Conservation (phyloP, 2,797 vertebrate species). For the Sylvia borin region DNA sequence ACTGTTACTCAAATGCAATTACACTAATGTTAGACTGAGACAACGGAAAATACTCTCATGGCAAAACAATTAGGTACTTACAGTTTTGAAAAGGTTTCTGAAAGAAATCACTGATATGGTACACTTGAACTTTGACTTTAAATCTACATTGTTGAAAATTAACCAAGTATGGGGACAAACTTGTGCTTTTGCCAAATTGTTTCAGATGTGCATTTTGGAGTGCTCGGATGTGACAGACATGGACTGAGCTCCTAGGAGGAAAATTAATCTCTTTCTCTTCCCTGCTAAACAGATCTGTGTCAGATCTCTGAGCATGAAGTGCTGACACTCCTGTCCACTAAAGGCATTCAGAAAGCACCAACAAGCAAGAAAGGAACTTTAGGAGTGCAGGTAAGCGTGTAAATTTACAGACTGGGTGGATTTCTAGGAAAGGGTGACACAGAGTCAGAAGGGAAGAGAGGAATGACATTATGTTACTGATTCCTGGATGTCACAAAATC, state of each 20-base stretch:
- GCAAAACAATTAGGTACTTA: slow-evolving; percentile 32
- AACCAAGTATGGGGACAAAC: neutral
- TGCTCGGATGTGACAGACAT: neutral
- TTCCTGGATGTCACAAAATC: neutral
- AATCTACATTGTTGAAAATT: slow-evolving; percentile 41
- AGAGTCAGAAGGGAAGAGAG: neutral
- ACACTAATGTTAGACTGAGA: neutral
- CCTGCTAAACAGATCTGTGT: neutral
- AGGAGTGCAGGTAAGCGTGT: too few species aligned
- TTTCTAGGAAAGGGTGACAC: neutral
- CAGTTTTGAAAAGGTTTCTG: neutral
- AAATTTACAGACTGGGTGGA: neutral
- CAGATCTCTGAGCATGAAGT: neutral
- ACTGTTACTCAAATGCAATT: slow-evolving; percentile 13
- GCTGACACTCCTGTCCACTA: neutral
- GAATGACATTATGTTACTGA: neutral
- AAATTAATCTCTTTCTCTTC: neutral
- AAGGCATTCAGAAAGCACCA: neutral
- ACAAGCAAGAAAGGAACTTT: neutral
- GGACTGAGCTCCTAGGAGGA: neutral
- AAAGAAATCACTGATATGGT: neutral
- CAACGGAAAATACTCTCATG: neutral
- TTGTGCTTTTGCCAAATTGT: neutral
- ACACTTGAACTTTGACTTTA: neutral
- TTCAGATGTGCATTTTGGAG: neutral